Evolutionary conservation across 2,888 invertebrate species (phyloP).

Genomic region (Girardia tigrina): DNA sequence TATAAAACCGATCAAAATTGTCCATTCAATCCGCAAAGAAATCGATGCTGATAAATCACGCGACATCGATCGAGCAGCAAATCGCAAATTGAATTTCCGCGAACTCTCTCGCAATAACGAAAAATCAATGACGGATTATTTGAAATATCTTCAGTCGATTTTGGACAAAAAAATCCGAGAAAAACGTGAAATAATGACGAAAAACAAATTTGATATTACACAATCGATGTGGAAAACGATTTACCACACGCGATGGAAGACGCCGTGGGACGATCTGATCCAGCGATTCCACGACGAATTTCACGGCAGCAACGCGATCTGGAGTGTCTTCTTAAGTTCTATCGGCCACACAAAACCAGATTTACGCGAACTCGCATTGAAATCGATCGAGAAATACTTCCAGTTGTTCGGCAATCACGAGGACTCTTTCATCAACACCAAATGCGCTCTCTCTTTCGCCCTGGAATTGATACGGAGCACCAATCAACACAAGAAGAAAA

Average conservation of each 20-base stretch:
- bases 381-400: background rate
- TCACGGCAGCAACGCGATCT: no score
- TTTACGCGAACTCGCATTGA: background rate
- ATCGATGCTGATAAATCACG: no score
- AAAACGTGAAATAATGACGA: background rate
- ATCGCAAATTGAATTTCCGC: no score
- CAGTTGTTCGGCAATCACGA: background rate
- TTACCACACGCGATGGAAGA: background rate
- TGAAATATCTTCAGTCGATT: background rate
- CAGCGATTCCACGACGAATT: background rate
- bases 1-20: background rate
- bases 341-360: no score
- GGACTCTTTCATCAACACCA: background rate
- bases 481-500: background rate
- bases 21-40: no score
- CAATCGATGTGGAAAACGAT: background rate
- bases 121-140: background rate
- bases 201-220: background rate
- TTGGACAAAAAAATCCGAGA: background rate
- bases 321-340: no score
- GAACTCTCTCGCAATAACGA: no score
- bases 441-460: background rate
- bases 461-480: background rate
- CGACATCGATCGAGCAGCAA: no score
- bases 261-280: background rate